Evolutionary conservation across 2,797 vertebrate genomes (phyloP).

Genomic region (Phrynocephalus forsythii): DNA sequence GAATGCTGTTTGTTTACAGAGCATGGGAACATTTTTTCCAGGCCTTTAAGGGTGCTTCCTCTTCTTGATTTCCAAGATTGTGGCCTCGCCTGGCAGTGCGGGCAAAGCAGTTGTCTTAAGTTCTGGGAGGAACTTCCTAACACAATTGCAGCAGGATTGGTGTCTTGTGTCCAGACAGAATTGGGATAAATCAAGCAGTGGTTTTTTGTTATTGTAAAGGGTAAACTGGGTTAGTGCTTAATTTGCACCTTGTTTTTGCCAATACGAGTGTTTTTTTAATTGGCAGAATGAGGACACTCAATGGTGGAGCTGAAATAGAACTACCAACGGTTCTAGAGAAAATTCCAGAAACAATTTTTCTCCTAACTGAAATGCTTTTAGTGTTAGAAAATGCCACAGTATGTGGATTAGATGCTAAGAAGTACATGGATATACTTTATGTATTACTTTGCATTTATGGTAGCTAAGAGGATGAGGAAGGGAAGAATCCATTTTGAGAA

Average conservation of each 20-base stretch:
- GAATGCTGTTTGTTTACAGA: constrained; percentile 14
- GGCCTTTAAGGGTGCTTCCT: not conserved
- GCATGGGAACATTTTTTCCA: not conserved
- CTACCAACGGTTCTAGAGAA: constrained; percentile 30
- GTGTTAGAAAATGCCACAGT: not conserved
- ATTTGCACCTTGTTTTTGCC: constrained; percentile 51
- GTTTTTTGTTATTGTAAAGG: not conserved
- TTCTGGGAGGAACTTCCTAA: not conserved
- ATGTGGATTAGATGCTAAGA: not conserved
- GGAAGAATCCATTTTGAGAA: not conserved
- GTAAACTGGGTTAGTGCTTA: constrained; percentile 19
- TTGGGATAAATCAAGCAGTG: not conserved
- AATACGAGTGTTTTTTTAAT: constrained; percentile 42
- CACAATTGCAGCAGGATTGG: not conserved
- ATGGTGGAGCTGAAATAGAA: constrained; percentile 46
- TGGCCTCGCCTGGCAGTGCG: not conserved
- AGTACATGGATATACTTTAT: not conserved
- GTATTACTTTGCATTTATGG: not conserved
- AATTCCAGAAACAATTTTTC: constrained; percentile 23
- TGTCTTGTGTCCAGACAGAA: not conserved
- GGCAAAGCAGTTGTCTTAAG: not conserved
- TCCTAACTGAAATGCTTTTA: not conserved
- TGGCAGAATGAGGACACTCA: constrained; percentile 69
- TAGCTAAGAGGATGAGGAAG: not conserved
- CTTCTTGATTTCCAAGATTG: not conserved